phyloP scores from a whole-genome alignment of 1,140 invertebrate genomes.

The Scaptomyza montana region DNA sequence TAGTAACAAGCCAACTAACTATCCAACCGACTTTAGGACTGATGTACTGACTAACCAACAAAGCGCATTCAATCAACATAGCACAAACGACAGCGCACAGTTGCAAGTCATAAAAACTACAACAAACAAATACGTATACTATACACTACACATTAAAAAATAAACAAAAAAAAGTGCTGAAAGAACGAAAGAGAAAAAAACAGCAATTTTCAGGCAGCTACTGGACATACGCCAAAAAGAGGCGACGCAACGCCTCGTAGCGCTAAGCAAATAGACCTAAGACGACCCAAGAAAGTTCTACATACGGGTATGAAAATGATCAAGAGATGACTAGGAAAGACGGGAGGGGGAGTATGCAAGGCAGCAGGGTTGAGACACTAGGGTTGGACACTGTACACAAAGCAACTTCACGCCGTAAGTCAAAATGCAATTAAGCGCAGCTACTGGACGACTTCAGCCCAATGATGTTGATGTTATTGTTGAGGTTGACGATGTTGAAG shows the following conservation, averaged over 20 bases:
- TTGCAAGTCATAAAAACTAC: slow-evolving; percentile 79
- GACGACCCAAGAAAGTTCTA: slow-evolving; percentile 55
- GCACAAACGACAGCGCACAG: slow-evolving; percentile 66
- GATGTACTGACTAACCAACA: slow-evolving; percentile 52
- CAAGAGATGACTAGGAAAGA: slow-evolving; percentile 15
- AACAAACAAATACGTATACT: slow-evolving; percentile 63
- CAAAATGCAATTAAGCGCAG: slow-evolving; percentile 81
- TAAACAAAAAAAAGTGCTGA: slow-evolving; percentile 15
- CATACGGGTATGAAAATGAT: slow-evolving; percentile 54
- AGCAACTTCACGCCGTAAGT: slow-evolving; percentile 79
- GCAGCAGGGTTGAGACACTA: neutral
- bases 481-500: slow-evolving; percentile 23
- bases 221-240: slow-evolving; percentile 73
- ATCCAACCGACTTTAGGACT: slow-evolving; percentile 6
- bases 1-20: neutral
- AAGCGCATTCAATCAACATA: slow-evolving; percentile 74
- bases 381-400: slow-evolving; percentile 38
- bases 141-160: slow-evolving; percentile 23
- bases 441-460: slow-evolving; percentile 59
- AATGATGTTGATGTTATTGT: slow-evolving; percentile 1
- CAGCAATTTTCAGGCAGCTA: slow-evolving; percentile 59
- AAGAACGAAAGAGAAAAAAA: slow-evolving; percentile 1
- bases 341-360: neutral
- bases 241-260: slow-evolving; percentile 64
- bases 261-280: slow-evolving; percentile 73